Conservation (phyloP, 2,113 vertebrate species). For the Oncorhynchus mykiss region DNA sequence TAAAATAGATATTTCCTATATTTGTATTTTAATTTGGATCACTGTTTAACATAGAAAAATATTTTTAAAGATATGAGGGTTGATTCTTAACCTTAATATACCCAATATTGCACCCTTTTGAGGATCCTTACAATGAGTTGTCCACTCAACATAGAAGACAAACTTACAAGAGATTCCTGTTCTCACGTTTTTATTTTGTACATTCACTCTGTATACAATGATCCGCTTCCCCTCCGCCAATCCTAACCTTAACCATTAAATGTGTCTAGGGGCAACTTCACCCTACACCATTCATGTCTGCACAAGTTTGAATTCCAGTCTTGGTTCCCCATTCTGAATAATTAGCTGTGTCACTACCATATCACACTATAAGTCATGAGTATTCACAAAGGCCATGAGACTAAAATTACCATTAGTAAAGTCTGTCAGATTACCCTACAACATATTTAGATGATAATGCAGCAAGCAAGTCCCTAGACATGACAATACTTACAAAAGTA, state of each 20-base stretch:
- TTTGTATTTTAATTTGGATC: constrained; percentile 5
- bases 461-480: too few species aligned
- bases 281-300: not conserved
- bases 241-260: not conserved
- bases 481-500: too few species aligned
- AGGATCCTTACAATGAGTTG: not conserved
- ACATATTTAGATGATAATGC: too few species aligned
- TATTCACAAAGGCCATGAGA: too few species aligned
- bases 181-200: constrained; percentile 1
- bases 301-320: too few species aligned
- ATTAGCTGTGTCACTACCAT: too few species aligned
- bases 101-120: not conserved
- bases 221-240: not conserved
- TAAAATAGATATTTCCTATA: not conserved
- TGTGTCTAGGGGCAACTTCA: not conserved
- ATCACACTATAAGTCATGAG: too few species aligned
- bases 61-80: not conserved
- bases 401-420: too few species aligned
- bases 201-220: not conserved
- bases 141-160: not conserved
- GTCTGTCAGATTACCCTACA: too few species aligned
- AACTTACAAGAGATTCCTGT: constrained; percentile 7
- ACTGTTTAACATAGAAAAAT: not conserved
- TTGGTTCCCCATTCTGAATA: too few species aligned
- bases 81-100: not conserved